Evolutionary conservation across 2,888 invertebrate genomes (phyloP).

Genomic region (Protophormia terraenovae): DNA sequence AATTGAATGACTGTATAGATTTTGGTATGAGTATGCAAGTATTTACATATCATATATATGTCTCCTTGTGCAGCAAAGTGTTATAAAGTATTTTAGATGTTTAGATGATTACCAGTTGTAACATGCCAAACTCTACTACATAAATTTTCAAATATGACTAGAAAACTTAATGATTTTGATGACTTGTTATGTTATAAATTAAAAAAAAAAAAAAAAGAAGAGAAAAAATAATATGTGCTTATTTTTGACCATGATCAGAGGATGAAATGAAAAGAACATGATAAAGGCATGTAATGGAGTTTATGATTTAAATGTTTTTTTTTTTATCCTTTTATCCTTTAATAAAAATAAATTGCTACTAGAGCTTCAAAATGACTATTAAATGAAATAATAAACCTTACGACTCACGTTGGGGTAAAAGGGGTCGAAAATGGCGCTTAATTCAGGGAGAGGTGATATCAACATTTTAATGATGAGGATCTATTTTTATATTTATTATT

Average conservation of each 20-base stretch:
- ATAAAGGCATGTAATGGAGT: too few species aligned
- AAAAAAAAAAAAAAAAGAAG: background rate
- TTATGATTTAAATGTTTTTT: too few species aligned
- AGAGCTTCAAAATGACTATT: too few species aligned
- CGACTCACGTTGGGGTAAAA: too few species aligned
- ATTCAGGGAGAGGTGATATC: too few species aligned
- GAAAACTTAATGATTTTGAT: constrained; percentile 23
- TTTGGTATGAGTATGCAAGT: constrained; percentile 19
- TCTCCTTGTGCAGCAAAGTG: constrained; percentile 34
- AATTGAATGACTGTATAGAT: constrained; percentile 41
- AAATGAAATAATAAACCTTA: too few species aligned
- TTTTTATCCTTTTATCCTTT: too few species aligned
- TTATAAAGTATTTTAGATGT: constrained; percentile 53
- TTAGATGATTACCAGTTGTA: constrained; percentile 45
- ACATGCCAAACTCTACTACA: constrained; percentile 1
- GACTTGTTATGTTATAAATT: constrained; percentile 48
- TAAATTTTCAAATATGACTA: constrained; percentile 22
- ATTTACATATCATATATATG: background rate
- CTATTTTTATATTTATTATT: too few species aligned
- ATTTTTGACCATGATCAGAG: background rate
- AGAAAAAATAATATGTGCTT: background rate
- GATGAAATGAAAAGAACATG: background rate
- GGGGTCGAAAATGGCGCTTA: too few species aligned
- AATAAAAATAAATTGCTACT: too few species aligned
- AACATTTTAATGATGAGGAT: too few species aligned